Percentiles rank a stretch among this genome's conserved stretches.
Conservation (phyloP, 2,113 vertebrate species). For the Martes martes region DNA sequence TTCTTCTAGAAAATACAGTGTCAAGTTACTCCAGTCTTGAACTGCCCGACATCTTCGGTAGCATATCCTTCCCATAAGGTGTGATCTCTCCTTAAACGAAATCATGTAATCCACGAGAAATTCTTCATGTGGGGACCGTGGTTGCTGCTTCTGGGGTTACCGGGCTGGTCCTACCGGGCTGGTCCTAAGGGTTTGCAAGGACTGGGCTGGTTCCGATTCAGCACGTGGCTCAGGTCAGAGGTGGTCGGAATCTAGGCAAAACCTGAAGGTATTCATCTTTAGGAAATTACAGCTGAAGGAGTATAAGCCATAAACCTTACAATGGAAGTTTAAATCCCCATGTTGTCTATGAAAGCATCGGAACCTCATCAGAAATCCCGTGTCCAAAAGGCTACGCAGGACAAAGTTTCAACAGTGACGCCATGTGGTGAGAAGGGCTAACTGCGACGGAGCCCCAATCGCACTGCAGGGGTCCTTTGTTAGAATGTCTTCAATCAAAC, state of each 20-base stretch:
- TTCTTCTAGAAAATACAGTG: background rate
- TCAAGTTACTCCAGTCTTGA: background rate
- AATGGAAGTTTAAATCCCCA: background rate
- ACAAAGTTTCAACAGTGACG: constrained; percentile 42
- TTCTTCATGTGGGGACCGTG: background rate
- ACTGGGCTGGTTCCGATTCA: background rate
- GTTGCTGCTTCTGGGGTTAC: background rate
- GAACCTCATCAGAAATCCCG: background rate
- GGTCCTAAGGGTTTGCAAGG: background rate
- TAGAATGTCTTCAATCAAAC: background rate
- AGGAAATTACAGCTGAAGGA: background rate
- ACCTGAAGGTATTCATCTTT: background rate
- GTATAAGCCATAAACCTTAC: background rate
- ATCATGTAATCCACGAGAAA: background rate
- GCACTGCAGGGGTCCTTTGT: background rate
- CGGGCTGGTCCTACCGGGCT: fast-evolving
- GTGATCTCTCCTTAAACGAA: background rate
- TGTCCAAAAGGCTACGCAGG: constrained; percentile 1
- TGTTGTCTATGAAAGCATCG: background rate
- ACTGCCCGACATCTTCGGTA: background rate
- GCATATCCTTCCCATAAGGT: background rate
- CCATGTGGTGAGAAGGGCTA: background rate
- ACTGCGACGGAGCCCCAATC: background rate
- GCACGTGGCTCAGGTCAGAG: background rate
- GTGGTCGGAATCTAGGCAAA: background rate